These are phyloP conservation scores for Seriola rivoliana DNA, from an alignment of 2,113 vertebrate genomes.

Conservation along the genomic window DNA sequence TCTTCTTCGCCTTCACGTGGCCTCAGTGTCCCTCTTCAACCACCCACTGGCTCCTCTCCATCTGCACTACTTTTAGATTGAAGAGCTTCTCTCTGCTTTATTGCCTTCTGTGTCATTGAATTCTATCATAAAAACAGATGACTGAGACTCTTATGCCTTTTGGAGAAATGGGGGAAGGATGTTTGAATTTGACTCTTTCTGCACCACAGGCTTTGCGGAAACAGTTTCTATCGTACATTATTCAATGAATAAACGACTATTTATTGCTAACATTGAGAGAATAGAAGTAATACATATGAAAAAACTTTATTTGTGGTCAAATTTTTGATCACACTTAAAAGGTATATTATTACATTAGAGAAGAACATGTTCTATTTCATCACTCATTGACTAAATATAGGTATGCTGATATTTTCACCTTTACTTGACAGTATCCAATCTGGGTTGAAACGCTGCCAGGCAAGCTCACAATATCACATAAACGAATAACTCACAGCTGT, in stretches of 20 bases:
- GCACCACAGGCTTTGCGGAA: not conserved
- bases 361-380: not conserved
- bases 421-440: not conserved
- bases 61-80: slow-evolving; percentile 53
- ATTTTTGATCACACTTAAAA: no score
- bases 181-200: not conserved
- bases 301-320: no score
- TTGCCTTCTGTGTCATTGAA: slow-evolving; percentile 43
- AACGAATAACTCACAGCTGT: not conserved
- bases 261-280: not conserved
- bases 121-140: slow-evolving; percentile 29
- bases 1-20: slow-evolving; percentile 56
- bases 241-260: not conserved
- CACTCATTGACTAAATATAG: not conserved
- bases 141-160: not conserved
- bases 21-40: slow-evolving; percentile 47
- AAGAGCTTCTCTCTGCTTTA: slow-evolving; percentile 47
- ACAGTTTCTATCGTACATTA: slow-evolving; percentile 7
- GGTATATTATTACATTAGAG: no score
- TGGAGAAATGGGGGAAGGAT: not conserved
- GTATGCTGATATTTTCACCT: not conserved
- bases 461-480: not conserved
- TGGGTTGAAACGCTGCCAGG: not conserved
- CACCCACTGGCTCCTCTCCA: slow-evolving; percentile 67
- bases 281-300: not conserved